These are phyloP conservation scores for Chloroceryle aenea DNA, from an alignment of 2,113 vertebrate species.

Conservation along the genomic window DNA sequence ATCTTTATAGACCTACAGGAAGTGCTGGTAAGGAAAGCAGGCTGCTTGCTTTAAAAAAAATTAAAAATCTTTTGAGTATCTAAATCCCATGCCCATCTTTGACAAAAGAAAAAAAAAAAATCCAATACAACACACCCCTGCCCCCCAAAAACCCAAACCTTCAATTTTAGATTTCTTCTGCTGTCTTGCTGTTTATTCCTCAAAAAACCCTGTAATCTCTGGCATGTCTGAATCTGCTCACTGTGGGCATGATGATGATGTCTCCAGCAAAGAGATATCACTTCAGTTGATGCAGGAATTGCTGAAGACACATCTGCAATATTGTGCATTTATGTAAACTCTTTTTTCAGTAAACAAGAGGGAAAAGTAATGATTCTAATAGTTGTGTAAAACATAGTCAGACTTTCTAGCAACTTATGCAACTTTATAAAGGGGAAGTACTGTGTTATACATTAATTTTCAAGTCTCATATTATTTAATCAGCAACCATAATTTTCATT, in stretches of 20 bases:
- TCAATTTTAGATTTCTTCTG: not conserved
- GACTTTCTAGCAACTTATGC: not conserved
- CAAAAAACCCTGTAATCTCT: not conserved
- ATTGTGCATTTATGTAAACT: not conserved
- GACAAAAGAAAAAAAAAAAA: not conserved
- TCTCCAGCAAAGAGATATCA: not conserved
- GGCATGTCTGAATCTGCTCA: not conserved
- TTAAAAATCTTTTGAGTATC: not conserved
- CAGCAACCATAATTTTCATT: conserved; percentile 56
- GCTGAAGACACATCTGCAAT: not conserved
- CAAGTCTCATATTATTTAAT: conserved; percentile 62
- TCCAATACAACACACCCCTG: accelerated
- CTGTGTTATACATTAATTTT: conserved; percentile 52
- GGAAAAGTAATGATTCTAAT: not conserved
- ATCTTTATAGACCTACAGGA: not conserved
- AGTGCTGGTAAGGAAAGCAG: not conserved
- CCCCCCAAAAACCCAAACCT: accelerated
- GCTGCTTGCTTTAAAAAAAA: not conserved
- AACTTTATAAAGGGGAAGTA: conserved; percentile 13
- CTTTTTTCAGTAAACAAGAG: not conserved
- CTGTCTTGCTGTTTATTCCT: not conserved
- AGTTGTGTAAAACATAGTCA: not conserved
- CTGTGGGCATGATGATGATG: not conserved
- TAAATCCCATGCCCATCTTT: not conserved
- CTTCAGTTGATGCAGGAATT: not conserved